Evolutionary conservation across 1,140 invertebrate species (phyloP), one percentile per base, ranked within the genome.

Genomic region (Cotesia chilonis): DNA sequence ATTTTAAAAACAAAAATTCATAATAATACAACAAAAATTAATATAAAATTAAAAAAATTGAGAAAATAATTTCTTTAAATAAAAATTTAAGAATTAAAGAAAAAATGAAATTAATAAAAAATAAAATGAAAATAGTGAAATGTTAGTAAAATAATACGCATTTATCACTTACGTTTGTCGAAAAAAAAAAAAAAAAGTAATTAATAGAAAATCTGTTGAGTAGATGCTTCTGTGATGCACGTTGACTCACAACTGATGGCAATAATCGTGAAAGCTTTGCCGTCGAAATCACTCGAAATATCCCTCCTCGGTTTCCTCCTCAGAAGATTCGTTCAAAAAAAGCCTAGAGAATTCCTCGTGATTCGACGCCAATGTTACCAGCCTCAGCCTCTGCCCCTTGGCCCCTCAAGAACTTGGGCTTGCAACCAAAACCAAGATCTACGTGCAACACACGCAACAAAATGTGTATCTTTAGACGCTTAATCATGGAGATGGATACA

Each of bases 191-290:
- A 76, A 76, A 79, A 70, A 14, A n/a, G 1, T 28, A 28, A 28
- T 28, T 2, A 28, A 28, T 28, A 28, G 28, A 28, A 6, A 10
- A 75, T 78, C 75, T 76, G 77, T 78, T 77, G 81, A 64, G 36
- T 9, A 68, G 72, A 78, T 85, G 83, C 80, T 79, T 80, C 79
- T 80, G 77, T 81, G 76, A 82, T 79, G 81, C 78, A 81, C 82
- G 85, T 83, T 80, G 82, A 83, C 78, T 83, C 77, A 80, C 79
- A 80, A 87, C 85, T 28, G 28, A 28, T 87, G 85, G 78, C 79
- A 72, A 79, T 14, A 78, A 73, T 79, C 68, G 78, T 71, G 74
- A 77, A 75, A 74, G 76, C 64, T 78, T 83, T 74, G 67, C 75
- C n/a, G 77, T 80, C 76, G 35, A 68, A 77, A 77, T 79, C 75